phyloP scores from a whole-genome alignment of 2,888 invertebrate species.

The Leucophenga maculata region DNA sequence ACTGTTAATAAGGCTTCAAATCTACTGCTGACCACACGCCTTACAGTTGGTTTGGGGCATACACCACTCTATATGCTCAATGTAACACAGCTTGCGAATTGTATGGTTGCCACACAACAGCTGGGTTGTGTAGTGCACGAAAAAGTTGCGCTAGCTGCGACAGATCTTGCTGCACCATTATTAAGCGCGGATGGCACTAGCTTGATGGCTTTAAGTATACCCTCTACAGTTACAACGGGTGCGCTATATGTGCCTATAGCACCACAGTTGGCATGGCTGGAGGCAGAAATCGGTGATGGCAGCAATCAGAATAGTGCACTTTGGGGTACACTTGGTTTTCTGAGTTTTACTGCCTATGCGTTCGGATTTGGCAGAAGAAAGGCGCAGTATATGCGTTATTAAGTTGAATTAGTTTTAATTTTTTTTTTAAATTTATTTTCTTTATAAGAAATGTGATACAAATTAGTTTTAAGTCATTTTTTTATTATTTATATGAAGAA shows the following conservation, averaged over 20 bases:
- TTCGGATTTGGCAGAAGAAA: slow-evolving; percentile 34
- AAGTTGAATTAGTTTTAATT: not conserved
- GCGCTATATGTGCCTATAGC: slow-evolving; percentile 44
- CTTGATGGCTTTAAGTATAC: not conserved
- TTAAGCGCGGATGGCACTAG: slow-evolving; percentile 38
- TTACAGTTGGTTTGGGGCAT: slow-evolving; percentile 15
- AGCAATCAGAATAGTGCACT: slow-evolving; percentile 62
- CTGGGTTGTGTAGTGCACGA: slow-evolving; percentile 15
- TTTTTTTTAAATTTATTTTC: too few species aligned
- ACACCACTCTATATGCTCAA: slow-evolving; percentile 43
- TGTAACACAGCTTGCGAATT: slow-evolving; percentile 41
- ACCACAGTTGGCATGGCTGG: slow-evolving; percentile 58
- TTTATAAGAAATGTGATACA: too few species aligned
- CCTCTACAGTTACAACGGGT: slow-evolving; percentile 31
- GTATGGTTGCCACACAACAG: slow-evolving; percentile 30
- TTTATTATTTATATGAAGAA: too few species aligned
- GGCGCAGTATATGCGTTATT: not conserved
- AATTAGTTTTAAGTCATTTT: too few species aligned
- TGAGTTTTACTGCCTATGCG: slow-evolving; percentile 59
- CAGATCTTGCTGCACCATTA: slow-evolving; percentile 52
- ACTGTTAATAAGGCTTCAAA: too few species aligned
- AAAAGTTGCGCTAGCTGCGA: not conserved
- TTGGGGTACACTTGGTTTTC: slow-evolving; percentile 63
- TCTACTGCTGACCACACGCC: too few species aligned
- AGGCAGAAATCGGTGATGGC: slow-evolving; percentile 51